Base-by-base conservation (phyloP, 2,113 vertebrate genomes). In the Nesogale talazaci region DNA sequence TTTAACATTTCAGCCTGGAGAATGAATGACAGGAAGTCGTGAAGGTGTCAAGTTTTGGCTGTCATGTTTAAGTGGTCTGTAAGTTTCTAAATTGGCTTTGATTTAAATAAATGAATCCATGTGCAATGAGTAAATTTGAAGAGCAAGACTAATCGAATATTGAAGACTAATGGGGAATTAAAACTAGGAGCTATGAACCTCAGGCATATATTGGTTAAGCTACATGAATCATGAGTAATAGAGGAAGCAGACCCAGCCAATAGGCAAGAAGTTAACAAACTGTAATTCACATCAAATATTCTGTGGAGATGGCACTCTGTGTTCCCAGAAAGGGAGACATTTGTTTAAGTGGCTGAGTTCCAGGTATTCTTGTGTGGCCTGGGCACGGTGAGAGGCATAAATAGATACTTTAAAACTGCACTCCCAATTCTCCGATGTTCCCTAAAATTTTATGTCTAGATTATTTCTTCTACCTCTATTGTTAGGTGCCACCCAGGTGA, bases 331-430 rank as follows among this genome's bases (percentile, higher is more conserved):
- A 72, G 75, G 46, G 7, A 92, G 46, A 2, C 20, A 0, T 89
- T 46, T 42, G 27, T 88, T 36, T 83, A 8, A 0, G 0, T 88
- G 84, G 65, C 86, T 83, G 42, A 56, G 16, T 59, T 94, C 86
- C 88, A 90, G 31, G 27, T 59, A 3, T 65, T 95, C 82, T 56
- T 92, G 76, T 86, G 89, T 95, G 93, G 95, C 61, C 70, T 70
- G 27, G 27, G 9, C 34, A 86, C 72, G 56, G 76, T 46, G 75
- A 87, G 40, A 87, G 22, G 34, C 34, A 59, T 89, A 84, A 72
- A 79, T 25, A 70, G 52, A 63, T 63, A 46, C 14, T 93, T 89
- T 70, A 34, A 80, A 29, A 69, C 86, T 76, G 40, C 77, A 74
- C 79, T 34, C 14, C 52, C 42, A 77, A 59, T 46, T 72, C 22